Conservation (phyloP, 2,113 vertebrate genomes). For the Actenoides lindsayi region DNA sequence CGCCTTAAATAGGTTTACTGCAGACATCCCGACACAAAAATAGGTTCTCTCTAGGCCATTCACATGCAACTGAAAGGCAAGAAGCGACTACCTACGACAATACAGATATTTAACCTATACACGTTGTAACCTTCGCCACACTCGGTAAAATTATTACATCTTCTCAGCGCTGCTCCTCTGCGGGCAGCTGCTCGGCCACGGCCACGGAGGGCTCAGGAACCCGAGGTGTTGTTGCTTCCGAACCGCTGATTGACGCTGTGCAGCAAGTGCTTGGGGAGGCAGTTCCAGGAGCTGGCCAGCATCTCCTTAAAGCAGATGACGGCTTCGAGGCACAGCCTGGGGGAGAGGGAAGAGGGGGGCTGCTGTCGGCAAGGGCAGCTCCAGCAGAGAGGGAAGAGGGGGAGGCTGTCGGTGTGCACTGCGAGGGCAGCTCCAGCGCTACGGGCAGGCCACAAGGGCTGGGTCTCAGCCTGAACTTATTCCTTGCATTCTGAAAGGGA, state of each 20-base stretch:
- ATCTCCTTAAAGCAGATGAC: conserved; percentile 87
- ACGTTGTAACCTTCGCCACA: neutral
- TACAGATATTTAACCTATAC: conserved; percentile 11
- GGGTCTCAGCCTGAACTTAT: no score
- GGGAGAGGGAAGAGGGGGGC: neutral
- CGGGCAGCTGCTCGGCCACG: neutral
- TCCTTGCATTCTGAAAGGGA: neutral
- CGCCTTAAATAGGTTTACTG: conserved; percentile 77
- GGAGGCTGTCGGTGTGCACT: no score
- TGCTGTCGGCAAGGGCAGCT: no score
- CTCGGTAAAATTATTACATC: neutral
- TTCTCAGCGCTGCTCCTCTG: neutral
- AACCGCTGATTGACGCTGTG: conserved; percentile 87
- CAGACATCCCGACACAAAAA: conserved; percentile 77
- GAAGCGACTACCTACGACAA: conserved; percentile 60
- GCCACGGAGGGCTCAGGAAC: conserved; percentile 76
- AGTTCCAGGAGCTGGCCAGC: conserved; percentile 87
- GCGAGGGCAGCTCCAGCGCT: no score
- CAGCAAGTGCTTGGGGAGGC: conserved; percentile 92
- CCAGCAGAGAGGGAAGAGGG: neutral
- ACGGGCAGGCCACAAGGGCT: no score
- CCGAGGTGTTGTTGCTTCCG: conserved; percentile 85
- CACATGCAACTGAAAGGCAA: conserved; percentile 74
- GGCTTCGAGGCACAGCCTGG: conserved; percentile 89
- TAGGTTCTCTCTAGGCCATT: conserved; percentile 82